phyloP scores from a whole-genome alignment of 1,140 invertebrate species.

The Plectus sambesii region DNA sequence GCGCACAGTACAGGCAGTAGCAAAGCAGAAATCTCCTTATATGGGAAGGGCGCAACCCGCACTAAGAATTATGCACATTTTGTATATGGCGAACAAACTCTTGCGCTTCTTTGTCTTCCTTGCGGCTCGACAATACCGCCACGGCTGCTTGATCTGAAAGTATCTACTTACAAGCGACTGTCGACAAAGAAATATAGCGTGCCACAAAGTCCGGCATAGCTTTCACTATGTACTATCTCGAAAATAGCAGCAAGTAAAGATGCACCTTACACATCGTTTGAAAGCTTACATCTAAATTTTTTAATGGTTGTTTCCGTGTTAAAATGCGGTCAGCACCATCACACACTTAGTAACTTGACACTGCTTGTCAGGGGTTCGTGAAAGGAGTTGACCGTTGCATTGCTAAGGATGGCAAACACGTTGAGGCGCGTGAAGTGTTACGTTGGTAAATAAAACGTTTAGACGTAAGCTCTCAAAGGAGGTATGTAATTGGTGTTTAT shows the following conservation, averaged over 20 bases:
- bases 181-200: constrained; percentile 29
- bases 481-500: too few species aligned
- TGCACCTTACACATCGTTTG: constrained; percentile 13
- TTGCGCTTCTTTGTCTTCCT: constrained; percentile 74
- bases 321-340: too few species aligned
- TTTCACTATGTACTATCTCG: not conserved
- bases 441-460: too few species aligned
- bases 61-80: constrained; percentile 26
- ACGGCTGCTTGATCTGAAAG: constrained; percentile 62
- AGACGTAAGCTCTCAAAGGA: too few species aligned
- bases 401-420: too few species aligned
- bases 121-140: constrained; percentile 65
- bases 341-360: too few species aligned
- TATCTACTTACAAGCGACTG: constrained; percentile 26
- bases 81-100: constrained; percentile 60
- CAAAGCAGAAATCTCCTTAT: too few species aligned
- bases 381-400: too few species aligned
- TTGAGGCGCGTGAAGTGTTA: too few species aligned
- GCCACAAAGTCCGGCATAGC: not conserved
- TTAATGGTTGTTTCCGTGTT: too few species aligned
- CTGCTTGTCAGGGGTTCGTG: too few species aligned
- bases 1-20: too few species aligned
- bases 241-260: constrained; percentile 11
- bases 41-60: not conserved
- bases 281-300: constrained; percentile 56